Base-by-base conservation (phyloP, 1,140 invertebrate species). In the Ooceraea biroi region DNA sequence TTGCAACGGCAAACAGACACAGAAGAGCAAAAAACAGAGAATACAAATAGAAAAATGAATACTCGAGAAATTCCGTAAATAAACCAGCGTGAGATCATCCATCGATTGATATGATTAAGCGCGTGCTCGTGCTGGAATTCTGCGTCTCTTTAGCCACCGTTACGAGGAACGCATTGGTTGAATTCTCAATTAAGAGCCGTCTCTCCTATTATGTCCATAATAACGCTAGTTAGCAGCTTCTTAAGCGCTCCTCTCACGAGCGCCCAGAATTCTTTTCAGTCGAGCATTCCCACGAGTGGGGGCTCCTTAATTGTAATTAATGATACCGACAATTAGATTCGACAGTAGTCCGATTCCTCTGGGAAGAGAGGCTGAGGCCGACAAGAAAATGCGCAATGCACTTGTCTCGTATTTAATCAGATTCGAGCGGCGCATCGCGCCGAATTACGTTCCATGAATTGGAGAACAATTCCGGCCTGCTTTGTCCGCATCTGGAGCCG, bases 271-370 rank as follows among this genome's bases (percentile, higher is more conserved):
- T 83, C 82, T 77, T 50, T 52, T 27, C 25, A 5, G 52, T 48
- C 61, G 57, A 73, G 60, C 85, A 76, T 88, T 88, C 85, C 86
- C 87, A 88, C 83, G 86, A 36, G 80, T 46, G 50, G 17, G 76
- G 30, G 55, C 41, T 48, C 71, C 44, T 50, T 84, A 88, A 88
- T 88, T 88, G 87, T 88, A 88, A 88, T 88, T 88, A 88, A 88
- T 82, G 85, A 76, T 72, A 69, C 71, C 44, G 74, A 14, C 50
- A 85, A 87, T 88, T 87, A 87, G 76, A 82, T 85, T 72, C 71
- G 57, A 65, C 73, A 69, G 30, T 71, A 36, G 85, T 87, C 73
- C 19, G 87, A 87, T 72, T 72, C 48, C 63, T 87, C 74, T 72
- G 36, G 30, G 76, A 65, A 58, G 85, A 30, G 27, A 76, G 44